Conservation (phyloP, 1,140 invertebrate species). For the Pantala flavescens region DNA sequence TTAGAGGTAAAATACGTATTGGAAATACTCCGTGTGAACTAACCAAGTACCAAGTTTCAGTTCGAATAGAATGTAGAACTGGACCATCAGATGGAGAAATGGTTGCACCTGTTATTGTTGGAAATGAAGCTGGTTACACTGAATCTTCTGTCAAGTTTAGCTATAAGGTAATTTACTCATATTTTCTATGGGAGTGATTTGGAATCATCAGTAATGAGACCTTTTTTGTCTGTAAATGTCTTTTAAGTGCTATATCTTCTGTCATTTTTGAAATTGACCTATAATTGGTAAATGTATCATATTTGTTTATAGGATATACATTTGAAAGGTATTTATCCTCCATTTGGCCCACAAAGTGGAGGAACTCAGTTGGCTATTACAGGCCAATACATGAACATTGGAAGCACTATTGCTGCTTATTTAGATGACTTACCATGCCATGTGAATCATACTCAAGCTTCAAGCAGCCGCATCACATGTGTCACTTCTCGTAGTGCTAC, state of each 20-base stretch:
- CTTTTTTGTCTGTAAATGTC: too few species aligned
- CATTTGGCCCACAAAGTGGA: conserved; percentile 82
- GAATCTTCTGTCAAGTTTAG: conserved; percentile 80
- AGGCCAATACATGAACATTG: conserved; percentile 88
- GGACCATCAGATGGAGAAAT: conserved; percentile 60
- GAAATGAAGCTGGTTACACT: conserved; percentile 79
- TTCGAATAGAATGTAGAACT: conserved; percentile 79
- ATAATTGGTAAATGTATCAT: conserved; percentile 4
- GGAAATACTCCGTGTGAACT: conserved; percentile 80
- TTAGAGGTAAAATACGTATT: conserved; percentile 81
- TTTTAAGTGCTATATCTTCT: too few species aligned
- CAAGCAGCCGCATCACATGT: conserved; percentile 78
- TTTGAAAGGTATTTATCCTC: conserved; percentile 69
- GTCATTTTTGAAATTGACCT: too few species aligned
- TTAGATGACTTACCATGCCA: conserved; percentile 80
- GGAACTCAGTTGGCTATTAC: conserved; percentile 85
- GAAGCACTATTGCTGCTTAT: conserved; percentile 74
- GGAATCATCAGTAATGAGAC: neutral
- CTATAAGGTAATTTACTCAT: conserved; percentile 53
- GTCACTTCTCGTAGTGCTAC: conserved; percentile 59
- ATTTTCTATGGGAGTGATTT: neutral
- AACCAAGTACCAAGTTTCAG: conserved; percentile 82
- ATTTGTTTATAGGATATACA: conserved; percentile 50
- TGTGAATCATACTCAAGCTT: conserved; percentile 78
- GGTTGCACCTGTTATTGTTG: conserved; percentile 72